Evolutionary conservation across 2,113 vertebrate genomes (phyloP).

Genomic region (Camelus dromedarius): DNA sequence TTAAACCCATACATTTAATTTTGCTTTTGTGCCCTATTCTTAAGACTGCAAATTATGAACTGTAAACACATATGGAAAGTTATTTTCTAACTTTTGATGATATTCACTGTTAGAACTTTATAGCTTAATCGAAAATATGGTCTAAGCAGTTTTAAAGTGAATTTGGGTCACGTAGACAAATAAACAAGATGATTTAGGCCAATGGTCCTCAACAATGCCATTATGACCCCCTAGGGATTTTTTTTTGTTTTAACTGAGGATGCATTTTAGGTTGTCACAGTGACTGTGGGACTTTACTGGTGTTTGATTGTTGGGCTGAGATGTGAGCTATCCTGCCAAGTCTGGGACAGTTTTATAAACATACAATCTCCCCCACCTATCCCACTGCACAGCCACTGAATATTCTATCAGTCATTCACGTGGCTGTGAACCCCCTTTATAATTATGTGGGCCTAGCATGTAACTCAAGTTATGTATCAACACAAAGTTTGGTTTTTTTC

Average conservation of each 20-base stretch:
- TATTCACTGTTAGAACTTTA: constrained; percentile 35
- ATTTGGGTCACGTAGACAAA: not conserved
- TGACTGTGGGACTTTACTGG: not conserved
- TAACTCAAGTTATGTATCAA: not conserved
- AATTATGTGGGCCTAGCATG: not conserved
- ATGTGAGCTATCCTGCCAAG: not conserved
- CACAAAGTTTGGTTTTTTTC: not conserved
- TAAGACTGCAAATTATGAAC: constrained; percentile 27
- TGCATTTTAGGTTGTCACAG: not conserved
- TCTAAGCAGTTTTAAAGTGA: constrained; percentile 12
- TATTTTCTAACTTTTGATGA: constrained; percentile 47
- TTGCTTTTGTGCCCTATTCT: constrained; percentile 41
- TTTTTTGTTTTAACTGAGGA: not conserved
- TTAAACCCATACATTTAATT: constrained; percentile 57
- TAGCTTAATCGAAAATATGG: not conserved
- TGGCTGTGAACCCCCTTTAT: not conserved
- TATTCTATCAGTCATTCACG: not conserved
- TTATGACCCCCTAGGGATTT: not conserved
- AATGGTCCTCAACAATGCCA: not conserved
- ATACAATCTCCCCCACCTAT: not conserved
- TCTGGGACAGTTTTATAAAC: not conserved
- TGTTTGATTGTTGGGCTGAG: not conserved
- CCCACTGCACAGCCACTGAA: not conserved
- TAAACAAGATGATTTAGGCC: not conserved
- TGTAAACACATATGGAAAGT: not conserved